Conservation (phyloP, 2,113 vertebrate species). For the Bothrops jararaca region DNA sequence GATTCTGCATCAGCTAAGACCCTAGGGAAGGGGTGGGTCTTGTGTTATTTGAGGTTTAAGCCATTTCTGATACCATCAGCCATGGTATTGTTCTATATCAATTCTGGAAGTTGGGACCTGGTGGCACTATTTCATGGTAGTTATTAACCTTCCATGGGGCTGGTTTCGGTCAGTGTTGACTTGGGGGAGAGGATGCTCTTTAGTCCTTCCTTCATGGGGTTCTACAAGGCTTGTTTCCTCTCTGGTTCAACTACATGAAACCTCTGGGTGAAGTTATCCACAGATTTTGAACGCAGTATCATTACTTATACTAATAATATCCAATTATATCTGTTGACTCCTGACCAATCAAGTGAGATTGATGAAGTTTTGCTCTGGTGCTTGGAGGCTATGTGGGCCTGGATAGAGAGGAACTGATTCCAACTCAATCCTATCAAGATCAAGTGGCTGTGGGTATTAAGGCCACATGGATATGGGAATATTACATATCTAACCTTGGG, state of each 20-base stretch:
- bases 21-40: neutral
- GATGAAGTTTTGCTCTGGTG: neutral
- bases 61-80: neutral
- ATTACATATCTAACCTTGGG: neutral
- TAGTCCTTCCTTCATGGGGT: neutral
- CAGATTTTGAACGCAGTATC: neutral
- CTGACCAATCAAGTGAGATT: neutral
- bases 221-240: neutral
- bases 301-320: neutral
- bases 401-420: neutral
- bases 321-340: neutral
- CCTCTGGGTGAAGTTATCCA: neutral
- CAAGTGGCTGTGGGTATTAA: neutral
- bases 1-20: neutral
- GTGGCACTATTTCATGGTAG: neutral
- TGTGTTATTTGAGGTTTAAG: neutral
- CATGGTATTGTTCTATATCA: neutral
- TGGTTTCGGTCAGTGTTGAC: neutral
- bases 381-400: neutral
- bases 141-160: neutral
- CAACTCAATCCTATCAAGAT: neutral
- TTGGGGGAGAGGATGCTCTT: neutral
- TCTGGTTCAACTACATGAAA: neutral
- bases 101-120: neutral
- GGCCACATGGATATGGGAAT: neutral